Percentiles rank a stretch among this genome's conserved stretches.
phyloP scores from a whole-genome alignment of 2,888 invertebrate species.

The Julus scandinavius region DNA sequence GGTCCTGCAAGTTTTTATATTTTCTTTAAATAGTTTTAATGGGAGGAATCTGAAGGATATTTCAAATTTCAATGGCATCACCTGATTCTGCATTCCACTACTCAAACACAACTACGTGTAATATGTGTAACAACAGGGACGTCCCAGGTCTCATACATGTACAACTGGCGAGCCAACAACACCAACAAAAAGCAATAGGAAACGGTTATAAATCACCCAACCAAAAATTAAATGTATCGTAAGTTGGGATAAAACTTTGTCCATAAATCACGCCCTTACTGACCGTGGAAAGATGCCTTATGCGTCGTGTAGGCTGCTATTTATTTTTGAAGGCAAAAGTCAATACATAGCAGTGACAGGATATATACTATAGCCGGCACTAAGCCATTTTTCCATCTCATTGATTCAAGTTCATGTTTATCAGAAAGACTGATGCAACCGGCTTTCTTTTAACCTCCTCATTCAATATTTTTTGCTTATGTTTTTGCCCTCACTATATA shows the following conservation, averaged over 20 bases:
- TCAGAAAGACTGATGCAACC: constrained; percentile 46
- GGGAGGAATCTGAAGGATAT: too few relatives aligned
- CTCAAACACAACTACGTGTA: too few relatives aligned
- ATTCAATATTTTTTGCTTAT: constrained; percentile 43
- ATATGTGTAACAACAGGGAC: too few relatives aligned
- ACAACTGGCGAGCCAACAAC: neutral
- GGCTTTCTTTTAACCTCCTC: constrained; percentile 24
- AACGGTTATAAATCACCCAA: constrained; percentile 47
- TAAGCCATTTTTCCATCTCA: constrained; percentile 53
- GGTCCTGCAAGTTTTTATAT: too few relatives aligned
- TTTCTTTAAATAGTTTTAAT: too few relatives aligned
- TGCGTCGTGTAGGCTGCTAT: constrained; percentile 33
- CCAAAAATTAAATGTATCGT: constrained; percentile 52
- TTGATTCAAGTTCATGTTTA: constrained; percentile 51
- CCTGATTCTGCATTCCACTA: too few relatives aligned
- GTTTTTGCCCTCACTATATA: constrained; percentile 1
- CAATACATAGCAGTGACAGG: constrained; percentile 37
- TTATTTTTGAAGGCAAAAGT: constrained; percentile 51
- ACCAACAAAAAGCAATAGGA: constrained; percentile 23
- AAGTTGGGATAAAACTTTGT: constrained; percentile 53
- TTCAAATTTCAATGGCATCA: too few relatives aligned
- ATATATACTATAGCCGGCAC: constrained; percentile 26
- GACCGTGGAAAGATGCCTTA: constrained; percentile 51
- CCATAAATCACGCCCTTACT: constrained; percentile 54
- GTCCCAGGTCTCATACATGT: neutral